Conservation (phyloP, 2,888 invertebrate genomes). For the Euplexia lucipara region DNA sequence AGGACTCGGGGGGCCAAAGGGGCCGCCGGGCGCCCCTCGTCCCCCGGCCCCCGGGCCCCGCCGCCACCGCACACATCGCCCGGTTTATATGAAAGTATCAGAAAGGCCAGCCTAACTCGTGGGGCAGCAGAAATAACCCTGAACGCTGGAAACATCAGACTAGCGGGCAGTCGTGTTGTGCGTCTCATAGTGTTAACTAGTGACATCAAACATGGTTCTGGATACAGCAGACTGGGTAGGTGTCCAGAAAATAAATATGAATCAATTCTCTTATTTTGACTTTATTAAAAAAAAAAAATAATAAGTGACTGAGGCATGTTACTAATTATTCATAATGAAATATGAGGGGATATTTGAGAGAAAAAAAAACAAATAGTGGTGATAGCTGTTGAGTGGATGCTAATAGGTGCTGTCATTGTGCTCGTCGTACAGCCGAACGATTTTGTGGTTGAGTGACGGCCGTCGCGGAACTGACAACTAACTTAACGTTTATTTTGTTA, state of each 20-base stretch:
- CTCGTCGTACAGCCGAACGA: constrained; percentile 67
- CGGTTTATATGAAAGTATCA: constrained; percentile 85
- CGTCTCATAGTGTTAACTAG: constrained; percentile 90
- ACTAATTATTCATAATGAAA: constrained; percentile 55
- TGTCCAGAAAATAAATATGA: constrained; percentile 64
- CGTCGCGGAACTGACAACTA: constrained; percentile 64
- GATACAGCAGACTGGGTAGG: constrained; percentile 90
- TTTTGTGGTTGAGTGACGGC: constrained; percentile 68
- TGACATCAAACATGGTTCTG: constrained; percentile 89
- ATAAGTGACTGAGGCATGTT: constrained; percentile 54
- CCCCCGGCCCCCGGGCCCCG: constrained; percentile 66
- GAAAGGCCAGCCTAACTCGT: constrained; percentile 82
- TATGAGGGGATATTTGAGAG: constrained; percentile 52
- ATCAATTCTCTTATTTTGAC: constrained; percentile 38
- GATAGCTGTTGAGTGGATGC: constrained; percentile 70
- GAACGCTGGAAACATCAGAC: constrained; percentile 87
- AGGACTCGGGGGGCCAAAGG: constrained; percentile 78
- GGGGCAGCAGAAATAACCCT: constrained; percentile 89
- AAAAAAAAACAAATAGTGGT: constrained; percentile 64
- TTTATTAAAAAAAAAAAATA: constrained; percentile 46
- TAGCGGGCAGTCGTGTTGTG: constrained; percentile 90
- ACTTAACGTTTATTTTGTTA: constrained; percentile 53
- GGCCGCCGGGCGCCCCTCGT: constrained; percentile 71
- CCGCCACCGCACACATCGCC: constrained; percentile 65
- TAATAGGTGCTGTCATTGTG: constrained; percentile 76